Conservation (phyloP, 2,888 invertebrate species). For the Tineola bisselliella region DNA sequence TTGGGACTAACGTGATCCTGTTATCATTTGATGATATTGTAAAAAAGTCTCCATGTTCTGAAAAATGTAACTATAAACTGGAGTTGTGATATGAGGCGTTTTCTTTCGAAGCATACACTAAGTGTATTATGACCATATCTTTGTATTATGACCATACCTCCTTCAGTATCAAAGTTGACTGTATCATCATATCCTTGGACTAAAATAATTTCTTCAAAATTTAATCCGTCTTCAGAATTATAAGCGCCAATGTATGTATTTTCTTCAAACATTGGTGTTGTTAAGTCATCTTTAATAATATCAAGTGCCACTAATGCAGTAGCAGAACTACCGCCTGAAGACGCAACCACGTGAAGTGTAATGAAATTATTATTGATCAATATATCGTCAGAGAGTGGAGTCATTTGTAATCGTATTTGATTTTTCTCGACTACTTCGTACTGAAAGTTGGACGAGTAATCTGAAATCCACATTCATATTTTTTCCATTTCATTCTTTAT, state of each 20-base stretch:
- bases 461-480: too few relatives aligned
- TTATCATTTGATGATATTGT: slow-evolving; percentile 21
- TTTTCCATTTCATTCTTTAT: too few relatives aligned
- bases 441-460: slow-evolving; percentile 1
- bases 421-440: slow-evolving; percentile 20
- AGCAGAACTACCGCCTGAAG: slow-evolving; percentile 26
- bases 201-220: slow-evolving; percentile 30
- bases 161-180: slow-evolving; percentile 28
- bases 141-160: slow-evolving; percentile 24
- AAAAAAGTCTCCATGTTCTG: slow-evolving; percentile 31
- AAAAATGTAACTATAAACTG: slow-evolving; percentile 13
- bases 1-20: slow-evolving; percentile 22
- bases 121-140: too few relatives aligned
- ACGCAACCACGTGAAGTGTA: slow-evolving; percentile 31
- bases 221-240: slow-evolving; percentile 25
- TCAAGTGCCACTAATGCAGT: slow-evolving; percentile 35
- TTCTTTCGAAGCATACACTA: too few relatives aligned
- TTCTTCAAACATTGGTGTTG: slow-evolving; percentile 38
- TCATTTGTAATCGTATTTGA: slow-evolving; percentile 32
- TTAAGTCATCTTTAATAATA: slow-evolving; percentile 39
- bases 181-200: slow-evolving; percentile 40
- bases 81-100: too few relatives aligned
- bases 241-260: slow-evolving; percentile 37
- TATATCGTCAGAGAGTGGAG: slow-evolving; percentile 24
- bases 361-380: slow-evolving; percentile 35